Evolutionary conservation across 1,140 invertebrate species (phyloP).

Genomic region (Luehdorfia chinensis): DNA sequence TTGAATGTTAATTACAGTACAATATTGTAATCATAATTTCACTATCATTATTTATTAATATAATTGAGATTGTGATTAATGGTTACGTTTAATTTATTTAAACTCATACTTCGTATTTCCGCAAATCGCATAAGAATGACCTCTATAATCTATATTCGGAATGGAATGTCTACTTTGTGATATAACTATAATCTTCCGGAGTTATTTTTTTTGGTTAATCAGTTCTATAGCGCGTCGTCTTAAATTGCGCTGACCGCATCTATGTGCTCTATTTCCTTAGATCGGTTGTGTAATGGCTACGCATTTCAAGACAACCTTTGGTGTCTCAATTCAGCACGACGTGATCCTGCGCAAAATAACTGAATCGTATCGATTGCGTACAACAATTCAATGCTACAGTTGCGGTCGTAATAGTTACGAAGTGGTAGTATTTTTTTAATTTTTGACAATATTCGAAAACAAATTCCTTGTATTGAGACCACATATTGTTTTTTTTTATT

Average conservation of each 20-base stretch:
- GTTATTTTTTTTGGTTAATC: conserved; percentile 21
- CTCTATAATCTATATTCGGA: neutral
- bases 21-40: no score
- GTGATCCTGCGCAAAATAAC: conserved; percentile 43
- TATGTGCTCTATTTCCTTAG: conserved; percentile 51
- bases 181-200: neutral
- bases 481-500: no score
- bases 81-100: no score
- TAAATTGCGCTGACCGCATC: conserved; percentile 39
- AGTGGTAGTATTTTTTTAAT: conserved; percentile 2
- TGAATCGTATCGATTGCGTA: conserved; percentile 44
- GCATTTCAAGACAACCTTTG: conserved; percentile 50
- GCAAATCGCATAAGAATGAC: no score
- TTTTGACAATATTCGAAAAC: no score
- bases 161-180: neutral
- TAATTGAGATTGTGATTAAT: no score
- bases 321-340: conserved; percentile 43
- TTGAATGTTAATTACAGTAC: no score
- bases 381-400: conserved; percentile 23
- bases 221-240: conserved; percentile 23
- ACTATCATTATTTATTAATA: no score
- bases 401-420: neutral
- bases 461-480: no score
- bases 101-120: no score
- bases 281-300: conserved; percentile 39